Evolutionary conservation across 2,888 invertebrate genomes (phyloP), one percentile per base, ranked within the genome.

Genomic region (Calliphora vomitoria): DNA sequence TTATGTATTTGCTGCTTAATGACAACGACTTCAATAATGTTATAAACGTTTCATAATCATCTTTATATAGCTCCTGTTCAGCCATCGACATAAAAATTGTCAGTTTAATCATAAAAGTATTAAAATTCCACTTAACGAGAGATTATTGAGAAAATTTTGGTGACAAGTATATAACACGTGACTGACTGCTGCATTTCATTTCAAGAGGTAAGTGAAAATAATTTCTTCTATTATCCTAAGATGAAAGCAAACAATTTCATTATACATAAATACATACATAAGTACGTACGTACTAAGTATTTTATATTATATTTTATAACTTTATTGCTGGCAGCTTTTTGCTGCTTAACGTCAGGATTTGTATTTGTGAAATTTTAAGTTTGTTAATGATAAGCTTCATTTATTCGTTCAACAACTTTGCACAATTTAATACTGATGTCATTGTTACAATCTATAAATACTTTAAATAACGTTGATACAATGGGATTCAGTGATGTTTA

Each of bases 321-420:
- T 74, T 75, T 68, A 6, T 82, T 68, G 20, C 13, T 75, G 82
- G 8, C 74, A 58, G 60, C 72, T 74, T 76, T 44, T 53, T 50
- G 38, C 20, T 64, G 62, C 64, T 78, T 75, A 71, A 68, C 62
- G 50, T 35, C 31, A 31, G 80, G 60, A 80, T 85, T 85, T 75
- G 68, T 64, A 69, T 55, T 75, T 80, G n/a, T 44, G 50, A 75
- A 82, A 80, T 66, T 75, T 74, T 38, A 80, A 80, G 66, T 80
- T 75, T 80, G 69, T 81, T 75, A 71, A 81, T 75, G 80, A 69
- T 75, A 75, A 85, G 74, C 85, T 62, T 81, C 75, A 85, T 78
- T 83, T 76, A 83, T 47, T 68, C 74, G 4, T 72, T 79, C 79
- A 72, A 74, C 79, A 80, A 68, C 74, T 80, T 68, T 80, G 74